Base-by-base conservation (phyloP, 2,797 vertebrate genomes). In the Micrastur ruficollis region DNA sequence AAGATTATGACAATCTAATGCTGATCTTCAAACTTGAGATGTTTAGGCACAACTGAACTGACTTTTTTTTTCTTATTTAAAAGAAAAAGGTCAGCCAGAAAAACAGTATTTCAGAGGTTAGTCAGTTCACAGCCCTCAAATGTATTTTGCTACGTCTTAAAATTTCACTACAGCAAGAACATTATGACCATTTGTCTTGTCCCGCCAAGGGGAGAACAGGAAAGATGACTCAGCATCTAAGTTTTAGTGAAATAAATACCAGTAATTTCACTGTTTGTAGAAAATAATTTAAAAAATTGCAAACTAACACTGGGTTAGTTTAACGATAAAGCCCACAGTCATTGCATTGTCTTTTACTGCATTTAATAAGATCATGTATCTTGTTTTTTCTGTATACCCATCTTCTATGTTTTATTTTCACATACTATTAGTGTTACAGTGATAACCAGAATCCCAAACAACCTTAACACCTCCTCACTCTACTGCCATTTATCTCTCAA, bases 1-100 rank as follows among this genome's bases (percentile, higher is more conserved):
- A 96, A 96, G 88, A 91, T 90, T 32, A 93, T 75, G 93, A 87
- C 92, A 96, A 91, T 75, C 85, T 82, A 78, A 80, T 50, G 68
- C 55, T 76, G 80, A 89, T 94, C 86, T 92, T 94, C 73, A 86
- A 55, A 78, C 61, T 61, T 38, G 78, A 91, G 83, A 92, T 80
- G 67, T 81, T 96, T 71, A 67, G 84, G 49, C 71, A 81, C 38
- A 85, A 70, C 8, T 40, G 59, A 85, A 79, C 21, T 67, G 11
- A 16, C 70, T 44, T 55, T 52, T 78, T 87, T 66, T 47, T 21
- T 3, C 17, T 42, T 65, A 38, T 50, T 59, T 46, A 47, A 84
- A 78, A 73, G n/a, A 70, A 82, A 74, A 75, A 85, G 20, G 19
- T 68, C 49, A n/a, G 53, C 21, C 50, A 91, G 38, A 40, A 85